These are phyloP conservation scores for Gambusia holbrooki DNA, from an alignment of 2,113 vertebrate genomes.

Conservation along the genomic window DNA sequence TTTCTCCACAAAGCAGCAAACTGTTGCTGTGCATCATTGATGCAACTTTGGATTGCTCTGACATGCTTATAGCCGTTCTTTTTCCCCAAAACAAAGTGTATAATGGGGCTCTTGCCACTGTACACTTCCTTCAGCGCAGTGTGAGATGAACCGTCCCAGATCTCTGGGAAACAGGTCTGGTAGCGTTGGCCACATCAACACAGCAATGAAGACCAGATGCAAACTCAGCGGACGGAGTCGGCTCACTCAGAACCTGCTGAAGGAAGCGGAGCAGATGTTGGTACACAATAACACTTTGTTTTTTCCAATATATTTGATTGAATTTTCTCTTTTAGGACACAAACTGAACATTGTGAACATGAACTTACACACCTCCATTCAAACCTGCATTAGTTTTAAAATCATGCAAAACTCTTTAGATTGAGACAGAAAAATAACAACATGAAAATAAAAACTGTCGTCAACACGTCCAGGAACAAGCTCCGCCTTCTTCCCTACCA, in stretches of 20 bases:
- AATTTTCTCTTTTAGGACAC: too few species aligned
- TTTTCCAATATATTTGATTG: too few species aligned
- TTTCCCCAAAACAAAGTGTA: constrained; percentile 74
- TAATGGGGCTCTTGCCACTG: constrained; percentile 55
- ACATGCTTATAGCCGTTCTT: constrained; percentile 53
- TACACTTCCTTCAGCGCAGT: constrained; percentile 51
- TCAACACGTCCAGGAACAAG: too few species aligned
- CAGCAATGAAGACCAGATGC: constrained; percentile 62
- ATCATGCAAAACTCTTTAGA: too few species aligned
- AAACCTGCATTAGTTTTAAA: too few species aligned
- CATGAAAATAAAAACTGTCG: too few species aligned
- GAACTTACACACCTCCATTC: too few species aligned
- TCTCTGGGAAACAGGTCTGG: accelerated
- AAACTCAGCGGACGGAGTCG: constrained; percentile 10
- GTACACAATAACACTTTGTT: not conserved
- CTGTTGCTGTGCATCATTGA: not conserved
- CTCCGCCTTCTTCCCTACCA: too few species aligned
- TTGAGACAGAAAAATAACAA: too few species aligned
- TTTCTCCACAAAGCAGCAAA: constrained; percentile 58
- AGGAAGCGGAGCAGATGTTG: accelerated
- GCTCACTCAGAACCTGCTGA: accelerated
- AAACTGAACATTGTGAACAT: too few species aligned
- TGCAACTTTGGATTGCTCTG: constrained; percentile 31
- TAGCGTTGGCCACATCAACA: constrained; percentile 66
- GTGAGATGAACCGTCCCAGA: constrained; percentile 48